Base-by-base conservation (phyloP, 1,140 invertebrate species). In the Lycorma delicatula region DNA sequence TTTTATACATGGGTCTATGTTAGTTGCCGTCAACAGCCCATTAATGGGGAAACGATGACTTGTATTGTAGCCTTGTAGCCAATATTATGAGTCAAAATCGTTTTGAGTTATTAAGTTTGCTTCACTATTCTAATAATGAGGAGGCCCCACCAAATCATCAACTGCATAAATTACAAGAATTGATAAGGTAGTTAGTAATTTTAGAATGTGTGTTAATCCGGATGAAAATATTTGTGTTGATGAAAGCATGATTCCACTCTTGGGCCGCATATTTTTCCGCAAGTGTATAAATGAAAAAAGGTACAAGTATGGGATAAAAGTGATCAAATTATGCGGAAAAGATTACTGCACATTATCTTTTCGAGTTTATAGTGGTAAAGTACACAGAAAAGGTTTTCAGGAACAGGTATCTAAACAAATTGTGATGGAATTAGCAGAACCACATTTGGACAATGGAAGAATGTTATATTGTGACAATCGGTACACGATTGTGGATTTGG, bases 271-370 rank as follows among this genome's bases (percentile, higher is more conserved):
- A 23, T 20, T 48, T 12, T 66, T 71, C 48, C 36, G 53, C 51
- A 64, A 68, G 46, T 68, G 68, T 54, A 64, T 64, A 50, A 63
- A 65, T 34, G 57, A 66, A n/a, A 50, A 70, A 72, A 63, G 50
- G 26, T 64, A 66, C 60, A 63, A 64, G 63, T 70, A 68, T 56
- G 66, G 60, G 49, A 62, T n/a, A n/a, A n/a, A n/a, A n/a, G n/a
- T n/a, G n/a, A n/a, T n/a, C n/a, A n/a, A n/a, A n/a, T n/a, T n/a
- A n/a, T n/a, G n/a, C n/a, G n/a, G n/a, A n/a, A n/a, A n/a, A n/a
- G n/a, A n/a, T 25, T 66, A 65, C 23, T 70, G 70, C 46, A 72
- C 68, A 7, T 68, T 62, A 28, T 59, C 66, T 41, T 56, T 69
- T 20, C 54, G 63, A 59, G 47, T 73, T n/a, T n/a, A n/a, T n/a